Base-by-base conservation (phyloP, 2,113 vertebrate genomes). In the Rattus rattus region DNA sequence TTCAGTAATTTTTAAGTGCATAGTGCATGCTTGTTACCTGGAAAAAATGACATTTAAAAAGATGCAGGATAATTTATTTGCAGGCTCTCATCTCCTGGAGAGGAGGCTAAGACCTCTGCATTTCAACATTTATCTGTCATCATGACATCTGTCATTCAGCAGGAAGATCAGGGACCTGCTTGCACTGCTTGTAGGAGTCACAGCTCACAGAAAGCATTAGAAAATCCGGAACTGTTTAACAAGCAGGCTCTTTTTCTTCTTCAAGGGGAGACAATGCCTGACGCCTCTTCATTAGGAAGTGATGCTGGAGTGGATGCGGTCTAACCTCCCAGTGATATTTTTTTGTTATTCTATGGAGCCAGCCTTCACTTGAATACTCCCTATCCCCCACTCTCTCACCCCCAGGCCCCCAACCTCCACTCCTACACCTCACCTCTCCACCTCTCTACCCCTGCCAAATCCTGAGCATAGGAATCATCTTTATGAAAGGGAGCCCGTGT, bases 1-100 rank as follows among this genome's bases (percentile, higher is more conserved):
- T 95, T 52, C 73, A 83, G 59, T 95, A 91, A 61, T 83, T 94
- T 92, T 92, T 88, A 84, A 75, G 26, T 92, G 17, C 8, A 11
- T 94, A 75, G 26, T 92, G 17, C 8, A 11, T 94, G n/a, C 52
- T 92, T 65, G 52, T 84, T 90, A 72, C 54, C 61, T 96, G 91
- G 24, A 43, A 95, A 80, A 83, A 93, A 72, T 80, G 87, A 20
- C 59, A 95, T 88, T 92, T 76, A 73, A 96, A 73, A 96, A 95
- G 84, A 94, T 86, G n/a, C 56, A 96, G 33, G 26, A 39, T 54
- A 65, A 84, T 84, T 88, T 88, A 12, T 17, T 83, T 49, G 75
- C 2, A 72, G 22, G 47, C 24, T 54, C 20, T 22, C 3, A 8
- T 79, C 54, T 94, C n/a, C 39, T 0, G 1, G 80, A 88, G 52